These are phyloP conservation scores for Macrophya alboannulata DNA, from an alignment of 2,888 invertebrate genomes.

Conservation along the genomic window DNA sequence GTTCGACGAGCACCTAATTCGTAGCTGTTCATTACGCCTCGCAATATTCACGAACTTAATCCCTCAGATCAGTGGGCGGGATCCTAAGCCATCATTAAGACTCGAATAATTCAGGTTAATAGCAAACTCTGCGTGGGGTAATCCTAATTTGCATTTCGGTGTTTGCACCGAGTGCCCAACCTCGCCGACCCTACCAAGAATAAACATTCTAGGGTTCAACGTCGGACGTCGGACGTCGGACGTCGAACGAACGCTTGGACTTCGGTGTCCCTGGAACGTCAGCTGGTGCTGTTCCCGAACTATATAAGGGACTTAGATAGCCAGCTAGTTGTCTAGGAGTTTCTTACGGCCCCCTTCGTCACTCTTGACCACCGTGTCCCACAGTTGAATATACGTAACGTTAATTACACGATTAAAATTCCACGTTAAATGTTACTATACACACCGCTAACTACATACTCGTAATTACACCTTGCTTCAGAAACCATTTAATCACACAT, in stretches of 20 bases:
- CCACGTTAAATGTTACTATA: conserved; percentile 20
- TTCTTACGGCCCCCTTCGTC: conserved; percentile 17
- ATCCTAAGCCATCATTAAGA: conserved; percentile 80
- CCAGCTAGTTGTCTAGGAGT: conserved; percentile 40
- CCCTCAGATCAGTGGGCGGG: conserved; percentile 79
- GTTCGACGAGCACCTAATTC: conserved; percentile 72
- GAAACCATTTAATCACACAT: neutral
- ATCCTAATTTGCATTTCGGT: conserved; percentile 80
- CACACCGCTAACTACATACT: neutral
- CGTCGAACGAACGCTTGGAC: conserved; percentile 39
- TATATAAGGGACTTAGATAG: conserved; percentile 1
- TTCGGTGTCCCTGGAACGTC: conserved; percentile 57
- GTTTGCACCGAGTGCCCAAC: conserved; percentile 68
- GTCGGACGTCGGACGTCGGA: conserved; percentile 48
- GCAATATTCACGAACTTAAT: conserved; percentile 79
- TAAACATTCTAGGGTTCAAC: conserved; percentile 69
- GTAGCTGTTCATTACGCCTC: conserved; percentile 76
- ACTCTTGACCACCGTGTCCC: conserved; percentile 18
- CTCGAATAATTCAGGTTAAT: conserved; percentile 80
- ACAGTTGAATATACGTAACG: conserved; percentile 21
- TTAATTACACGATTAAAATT: conserved; percentile 60
- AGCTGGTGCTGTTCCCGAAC: conserved; percentile 61
- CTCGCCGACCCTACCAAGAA: conserved; percentile 68
- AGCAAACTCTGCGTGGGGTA: conserved; percentile 74
- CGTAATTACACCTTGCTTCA: neutral